phyloP scores from a whole-genome alignment of 2,888 invertebrate species.

The Linnaemya tessellans region DNA sequence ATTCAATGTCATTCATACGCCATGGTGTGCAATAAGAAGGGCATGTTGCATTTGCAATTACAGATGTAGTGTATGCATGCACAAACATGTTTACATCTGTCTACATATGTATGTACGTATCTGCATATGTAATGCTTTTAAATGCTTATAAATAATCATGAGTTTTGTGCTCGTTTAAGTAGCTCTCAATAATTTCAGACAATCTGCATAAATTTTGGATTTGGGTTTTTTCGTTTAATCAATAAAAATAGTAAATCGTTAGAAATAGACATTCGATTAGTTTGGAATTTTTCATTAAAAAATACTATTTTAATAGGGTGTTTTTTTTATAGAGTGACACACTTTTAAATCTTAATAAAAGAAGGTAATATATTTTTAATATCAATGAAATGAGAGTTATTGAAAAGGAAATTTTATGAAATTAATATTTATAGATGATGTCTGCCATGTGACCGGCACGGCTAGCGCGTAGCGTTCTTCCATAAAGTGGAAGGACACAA shows the following conservation, averaged over 20 bases:
- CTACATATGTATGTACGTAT: background rate
- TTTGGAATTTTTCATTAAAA: background rate
- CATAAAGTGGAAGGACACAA: no score
- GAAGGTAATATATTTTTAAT: no score
- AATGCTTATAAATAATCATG: background rate
- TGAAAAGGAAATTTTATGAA: no score
- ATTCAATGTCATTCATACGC: constrained; percentile 72
- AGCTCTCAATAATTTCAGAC: constrained; percentile 7
- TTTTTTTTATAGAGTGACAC: no score
- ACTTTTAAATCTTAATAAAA: no score
- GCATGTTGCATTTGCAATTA: constrained; percentile 13
- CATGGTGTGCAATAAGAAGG: constrained; percentile 58
- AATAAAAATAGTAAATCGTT: constrained; percentile 2
- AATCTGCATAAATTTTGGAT: constrained; percentile 42
- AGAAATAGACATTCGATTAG: constrained; percentile 38
- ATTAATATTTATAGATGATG: no score
- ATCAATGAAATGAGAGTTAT: no score
- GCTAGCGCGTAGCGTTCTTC: no score
- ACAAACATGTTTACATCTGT: background rate
- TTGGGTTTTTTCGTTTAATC: constrained; percentile 39
- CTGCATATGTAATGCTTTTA: background rate
- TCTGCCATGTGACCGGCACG: no score
- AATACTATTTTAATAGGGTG: no score
- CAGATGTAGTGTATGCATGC: no score
- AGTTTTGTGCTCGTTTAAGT: background rate